phyloP scores from a whole-genome alignment of 2,888 invertebrate species.

The Hermaeophaga mercurialis region DNA sequence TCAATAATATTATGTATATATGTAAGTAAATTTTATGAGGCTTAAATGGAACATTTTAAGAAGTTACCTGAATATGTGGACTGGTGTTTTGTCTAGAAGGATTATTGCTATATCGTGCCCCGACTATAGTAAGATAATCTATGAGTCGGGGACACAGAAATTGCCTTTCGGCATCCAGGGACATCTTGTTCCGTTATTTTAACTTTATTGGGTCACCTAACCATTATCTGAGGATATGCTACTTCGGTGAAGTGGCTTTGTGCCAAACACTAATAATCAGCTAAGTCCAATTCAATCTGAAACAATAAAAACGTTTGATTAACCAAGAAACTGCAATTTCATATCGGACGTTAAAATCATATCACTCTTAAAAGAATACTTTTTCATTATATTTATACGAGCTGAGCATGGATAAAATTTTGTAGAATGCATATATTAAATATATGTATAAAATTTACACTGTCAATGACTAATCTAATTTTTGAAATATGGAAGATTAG shows the following conservation, averaged over 20 bases:
- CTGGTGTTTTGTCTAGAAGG: conserved; percentile 70
- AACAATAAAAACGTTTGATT: conserved; percentile 1
- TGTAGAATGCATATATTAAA: too few relatives aligned
- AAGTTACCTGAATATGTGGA: conserved; percentile 80
- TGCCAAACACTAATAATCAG: neutral
- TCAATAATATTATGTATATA: too few relatives aligned
- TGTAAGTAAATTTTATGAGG: too few relatives aligned
- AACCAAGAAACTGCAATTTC: too few relatives aligned
- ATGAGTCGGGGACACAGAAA: conserved; percentile 84
- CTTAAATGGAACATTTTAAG: too few relatives aligned
- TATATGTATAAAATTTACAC: too few relatives aligned
- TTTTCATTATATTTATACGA: too few relatives aligned
- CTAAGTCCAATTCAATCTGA: conserved; percentile 15
- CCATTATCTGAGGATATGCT: conserved; percentile 12
- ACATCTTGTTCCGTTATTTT: conserved; percentile 44
- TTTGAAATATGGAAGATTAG: too few relatives aligned
- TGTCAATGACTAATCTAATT: too few relatives aligned
- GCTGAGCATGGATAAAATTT: too few relatives aligned
- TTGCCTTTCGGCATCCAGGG: conserved; percentile 73
- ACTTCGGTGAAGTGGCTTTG: conserved; percentile 10
- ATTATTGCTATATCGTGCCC: conserved; percentile 76
- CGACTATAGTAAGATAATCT: conserved; percentile 97
- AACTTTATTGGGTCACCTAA: conserved; percentile 33
- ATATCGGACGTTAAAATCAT: too few relatives aligned
- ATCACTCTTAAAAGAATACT: too few relatives aligned